Percentiles rank a stretch among this genome's conserved stretches.
These are phyloP conservation scores for Andricus quercusramuli DNA, from an alignment of 2,888 invertebrate species.

Conservation along the genomic window DNA sequence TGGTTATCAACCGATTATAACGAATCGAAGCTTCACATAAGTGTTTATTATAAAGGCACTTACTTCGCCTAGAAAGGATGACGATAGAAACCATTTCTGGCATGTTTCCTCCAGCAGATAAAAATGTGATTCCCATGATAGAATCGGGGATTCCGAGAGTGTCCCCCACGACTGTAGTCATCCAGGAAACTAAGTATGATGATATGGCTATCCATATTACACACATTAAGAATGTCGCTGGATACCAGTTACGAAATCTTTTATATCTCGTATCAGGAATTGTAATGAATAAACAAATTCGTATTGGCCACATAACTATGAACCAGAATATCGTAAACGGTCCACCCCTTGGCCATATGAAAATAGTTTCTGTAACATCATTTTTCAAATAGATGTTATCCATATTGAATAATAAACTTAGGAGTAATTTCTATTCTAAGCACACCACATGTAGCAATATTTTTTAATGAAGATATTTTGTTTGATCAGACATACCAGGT, in stretches of 20 bases:
- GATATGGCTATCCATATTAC: constrained; percentile 91
- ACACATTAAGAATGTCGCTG: constrained; percentile 91
- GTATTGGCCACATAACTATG: constrained; percentile 87
- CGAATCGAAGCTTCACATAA: neutral
- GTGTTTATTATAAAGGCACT: constrained; percentile 51
- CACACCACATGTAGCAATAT: too few relatives aligned
- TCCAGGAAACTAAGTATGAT: constrained; percentile 95
- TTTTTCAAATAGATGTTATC: neutral
- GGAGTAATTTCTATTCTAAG: too few relatives aligned
- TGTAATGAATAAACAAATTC: constrained; percentile 82
- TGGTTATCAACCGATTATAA: neutral
- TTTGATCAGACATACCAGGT: constrained; percentile 63
- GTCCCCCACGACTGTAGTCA: constrained; percentile 91
- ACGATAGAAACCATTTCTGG: constrained; percentile 92
- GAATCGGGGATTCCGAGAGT: constrained; percentile 91
- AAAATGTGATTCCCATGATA: constrained; percentile 94
- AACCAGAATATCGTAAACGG: constrained; percentile 81
- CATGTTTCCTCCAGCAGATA: constrained; percentile 94
- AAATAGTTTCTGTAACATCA: constrained; percentile 65
- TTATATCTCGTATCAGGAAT: constrained; percentile 85
- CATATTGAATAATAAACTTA: neutral
- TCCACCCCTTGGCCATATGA: constrained; percentile 61
- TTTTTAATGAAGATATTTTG: neutral
- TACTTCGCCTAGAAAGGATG: constrained; percentile 92
- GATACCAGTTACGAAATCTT: constrained; percentile 83